Conservation (phyloP, 1,140 invertebrate genomes). For the Cepaea nemoralis region DNA sequence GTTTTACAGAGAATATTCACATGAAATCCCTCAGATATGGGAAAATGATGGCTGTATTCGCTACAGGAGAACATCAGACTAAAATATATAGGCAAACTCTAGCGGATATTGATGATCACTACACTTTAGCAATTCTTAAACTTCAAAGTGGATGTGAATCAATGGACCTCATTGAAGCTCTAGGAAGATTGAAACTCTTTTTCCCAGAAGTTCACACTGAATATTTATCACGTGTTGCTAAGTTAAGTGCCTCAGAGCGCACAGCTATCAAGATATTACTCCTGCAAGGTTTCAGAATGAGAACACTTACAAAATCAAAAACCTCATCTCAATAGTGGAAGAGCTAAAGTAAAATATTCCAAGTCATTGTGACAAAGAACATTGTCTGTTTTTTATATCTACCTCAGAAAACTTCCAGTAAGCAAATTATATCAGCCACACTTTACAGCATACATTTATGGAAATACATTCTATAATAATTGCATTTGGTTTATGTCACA, state of each 20-base stretch:
- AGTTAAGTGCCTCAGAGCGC: conserved; percentile 1
- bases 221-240: conserved; percentile 7
- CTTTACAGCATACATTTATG: too few species aligned
- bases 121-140: neutral
- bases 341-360: too few species aligned
- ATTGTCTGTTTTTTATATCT: too few species aligned
- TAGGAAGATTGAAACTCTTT: conserved; percentile 16
- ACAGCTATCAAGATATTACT: conserved; percentile 5
- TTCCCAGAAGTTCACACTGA: neutral
- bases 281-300: conserved; percentile 20
- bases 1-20: neutral
- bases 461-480: too few species aligned
- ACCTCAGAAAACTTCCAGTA: too few species aligned
- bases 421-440: too few species aligned
- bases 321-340: too few species aligned
- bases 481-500: too few species aligned
- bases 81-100: conserved; percentile 17
- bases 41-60: conserved; percentile 24
- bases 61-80: conserved; percentile 18
- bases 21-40: conserved; percentile 23
- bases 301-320: neutral
- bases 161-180: neutral
- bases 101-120: conserved; percentile 16
- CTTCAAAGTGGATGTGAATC: neutral
- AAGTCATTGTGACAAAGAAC: too few species aligned